Conservation (phyloP, 2,888 invertebrate species). For the Altica lythri region DNA sequence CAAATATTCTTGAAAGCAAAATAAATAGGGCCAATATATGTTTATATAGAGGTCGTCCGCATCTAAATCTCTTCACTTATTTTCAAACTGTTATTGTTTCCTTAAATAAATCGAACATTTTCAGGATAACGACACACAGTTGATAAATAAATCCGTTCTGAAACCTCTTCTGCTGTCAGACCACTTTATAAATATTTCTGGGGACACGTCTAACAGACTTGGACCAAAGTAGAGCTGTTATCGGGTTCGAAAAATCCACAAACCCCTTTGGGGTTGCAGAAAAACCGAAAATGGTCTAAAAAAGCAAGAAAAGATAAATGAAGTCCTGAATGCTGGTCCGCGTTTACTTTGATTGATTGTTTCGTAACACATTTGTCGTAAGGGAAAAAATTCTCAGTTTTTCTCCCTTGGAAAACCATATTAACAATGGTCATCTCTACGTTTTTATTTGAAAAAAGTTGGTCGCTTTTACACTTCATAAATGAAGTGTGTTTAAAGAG, state of each 20-base stretch:
- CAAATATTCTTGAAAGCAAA: too few species aligned
- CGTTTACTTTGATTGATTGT: slow-evolving; percentile 29
- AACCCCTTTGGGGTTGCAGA: not conserved
- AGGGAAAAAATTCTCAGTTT: slow-evolving; percentile 22
- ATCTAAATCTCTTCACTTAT: too few species aligned
- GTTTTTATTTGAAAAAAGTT: slow-evolving; percentile 11
- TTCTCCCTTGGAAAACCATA: slow-evolving; percentile 18
- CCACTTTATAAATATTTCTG: too few species aligned
- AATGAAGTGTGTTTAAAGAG: too few species aligned
- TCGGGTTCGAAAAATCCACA: not conserved
- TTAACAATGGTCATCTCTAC: slow-evolving; percentile 18
- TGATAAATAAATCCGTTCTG: too few species aligned
- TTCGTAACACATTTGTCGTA: slow-evolving; percentile 21
- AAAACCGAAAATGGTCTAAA: slow-evolving; percentile 6
- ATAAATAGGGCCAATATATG: too few species aligned
- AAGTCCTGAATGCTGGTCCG: slow-evolving; percentile 18
- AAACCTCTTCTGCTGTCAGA: too few species aligned
- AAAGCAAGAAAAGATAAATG: slow-evolving; percentile 15
- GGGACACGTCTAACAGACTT: not conserved
- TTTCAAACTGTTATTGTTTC: too few species aligned
- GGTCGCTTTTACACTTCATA: not conserved
- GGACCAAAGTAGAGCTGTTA: slow-evolving; percentile 2
- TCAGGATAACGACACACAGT: too few species aligned
- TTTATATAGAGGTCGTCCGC: too few species aligned
- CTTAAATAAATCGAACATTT: too few species aligned